Percentiles rank a stretch among this genome's conserved stretches.
phyloP scores from a whole-genome alignment of 2,113 vertebrate species.

The Pterocles orientalis region DNA sequence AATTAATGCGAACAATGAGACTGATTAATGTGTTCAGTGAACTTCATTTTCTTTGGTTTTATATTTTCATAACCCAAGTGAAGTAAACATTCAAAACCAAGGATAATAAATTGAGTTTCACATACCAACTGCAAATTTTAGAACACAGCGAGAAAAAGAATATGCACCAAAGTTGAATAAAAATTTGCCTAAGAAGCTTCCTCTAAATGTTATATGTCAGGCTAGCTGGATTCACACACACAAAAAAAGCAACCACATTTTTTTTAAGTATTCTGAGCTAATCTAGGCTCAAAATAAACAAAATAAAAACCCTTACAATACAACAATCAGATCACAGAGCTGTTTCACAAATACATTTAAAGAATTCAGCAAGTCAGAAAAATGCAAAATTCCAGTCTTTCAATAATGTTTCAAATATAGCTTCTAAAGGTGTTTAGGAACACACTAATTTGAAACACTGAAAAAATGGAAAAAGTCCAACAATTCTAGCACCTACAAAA shows the following conservation, averaged over 20 bases:
- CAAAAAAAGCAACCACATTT: neutral
- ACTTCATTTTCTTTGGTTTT: neutral
- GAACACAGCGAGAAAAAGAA: neutral
- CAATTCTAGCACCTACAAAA: neutral
- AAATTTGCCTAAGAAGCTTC: neutral
- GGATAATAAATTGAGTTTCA: conserved; percentile 3
- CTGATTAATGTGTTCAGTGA: neutral
- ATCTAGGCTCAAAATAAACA: neutral
- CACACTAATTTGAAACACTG: neutral
- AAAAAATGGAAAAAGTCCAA: neutral
- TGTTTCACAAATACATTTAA: neutral
- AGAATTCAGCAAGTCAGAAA: neutral
- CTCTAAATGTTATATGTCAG: neutral
- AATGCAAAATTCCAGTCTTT: neutral
- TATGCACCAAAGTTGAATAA: neutral
- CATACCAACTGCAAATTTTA: neutral
- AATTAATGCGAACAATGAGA: neutral
- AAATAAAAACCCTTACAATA: neutral
- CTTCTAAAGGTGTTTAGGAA: neutral
- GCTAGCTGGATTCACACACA: neutral
- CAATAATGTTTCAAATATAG: neutral
- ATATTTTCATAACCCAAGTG: neutral
- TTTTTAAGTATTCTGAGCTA: neutral
- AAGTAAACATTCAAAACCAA: neutral
- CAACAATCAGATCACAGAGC: neutral